Evolutionary conservation across 2,797 vertebrate species (phyloP).

Genomic region (Malurus leucopterus): DNA sequence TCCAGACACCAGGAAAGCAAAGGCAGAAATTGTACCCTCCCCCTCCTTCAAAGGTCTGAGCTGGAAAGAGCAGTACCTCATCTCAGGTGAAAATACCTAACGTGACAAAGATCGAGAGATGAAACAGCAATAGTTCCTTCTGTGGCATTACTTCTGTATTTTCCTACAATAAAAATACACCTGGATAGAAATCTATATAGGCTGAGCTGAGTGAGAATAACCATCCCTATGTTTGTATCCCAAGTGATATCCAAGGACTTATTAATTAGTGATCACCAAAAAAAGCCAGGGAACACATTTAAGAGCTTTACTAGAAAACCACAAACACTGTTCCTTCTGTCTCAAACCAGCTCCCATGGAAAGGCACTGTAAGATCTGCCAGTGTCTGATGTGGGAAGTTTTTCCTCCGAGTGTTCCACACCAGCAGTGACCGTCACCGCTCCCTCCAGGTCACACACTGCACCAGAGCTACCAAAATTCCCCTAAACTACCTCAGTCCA

Average conservation of each 20-base stretch:
- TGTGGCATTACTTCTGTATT: background rate
- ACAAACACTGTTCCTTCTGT: rapidly evolving
- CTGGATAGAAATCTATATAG: background rate
- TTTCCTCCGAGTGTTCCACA: background rate
- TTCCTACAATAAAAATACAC: background rate
- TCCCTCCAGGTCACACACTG: background rate
- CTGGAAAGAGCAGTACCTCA: background rate
- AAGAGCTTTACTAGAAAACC: background rate
- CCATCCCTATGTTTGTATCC: background rate
- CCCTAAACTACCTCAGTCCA: background rate
- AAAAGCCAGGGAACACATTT: background rate
- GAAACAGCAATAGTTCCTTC: background rate
- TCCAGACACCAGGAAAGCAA: background rate
- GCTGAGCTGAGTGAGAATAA: background rate
- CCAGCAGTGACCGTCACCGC: rapidly evolving
- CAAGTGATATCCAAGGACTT: background rate
- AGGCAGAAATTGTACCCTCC: rapidly evolving
- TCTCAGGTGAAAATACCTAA: background rate
- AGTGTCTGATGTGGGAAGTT: rapidly evolving
- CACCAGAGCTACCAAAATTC: background rate
- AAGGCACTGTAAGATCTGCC: background rate
- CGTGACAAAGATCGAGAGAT: rapidly evolving
- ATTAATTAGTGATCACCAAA: background rate
- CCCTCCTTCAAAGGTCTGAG: background rate
- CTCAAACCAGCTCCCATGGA: background rate